A percentile compares a stretch with the other conserved stretches of the same genome.
These are phyloP conservation scores for Seriola rivoliana DNA, from an alignment of 2,113 vertebrate genomes.

Conservation along the genomic window DNA sequence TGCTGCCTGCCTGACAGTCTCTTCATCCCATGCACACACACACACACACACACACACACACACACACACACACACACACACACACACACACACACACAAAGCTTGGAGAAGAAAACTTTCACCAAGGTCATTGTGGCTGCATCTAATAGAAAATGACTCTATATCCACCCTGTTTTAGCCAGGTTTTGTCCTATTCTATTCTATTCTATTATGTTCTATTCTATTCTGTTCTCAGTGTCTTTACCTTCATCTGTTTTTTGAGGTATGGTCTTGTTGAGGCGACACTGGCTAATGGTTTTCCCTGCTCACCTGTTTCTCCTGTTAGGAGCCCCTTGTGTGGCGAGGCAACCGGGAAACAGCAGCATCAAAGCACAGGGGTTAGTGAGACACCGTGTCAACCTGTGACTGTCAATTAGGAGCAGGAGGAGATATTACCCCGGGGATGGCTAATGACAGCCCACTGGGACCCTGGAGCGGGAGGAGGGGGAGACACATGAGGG, in stretches of 20 bases:
- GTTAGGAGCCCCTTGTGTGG: slow-evolving; percentile 59
- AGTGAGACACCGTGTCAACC: slow-evolving; percentile 72
- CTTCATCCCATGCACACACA: not conserved
- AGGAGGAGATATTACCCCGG: slow-evolving; percentile 34
- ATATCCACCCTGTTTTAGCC: not conserved
- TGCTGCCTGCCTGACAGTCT: not conserved
- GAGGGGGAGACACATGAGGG: not conserved
- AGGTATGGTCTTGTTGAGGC: not conserved
- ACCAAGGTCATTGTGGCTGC: not conserved
- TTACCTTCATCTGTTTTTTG: not conserved
- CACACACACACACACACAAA: slow-evolving; percentile 11
- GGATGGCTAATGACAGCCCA: slow-evolving; percentile 61
- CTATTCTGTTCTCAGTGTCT: not conserved
- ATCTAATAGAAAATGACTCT: not conserved
- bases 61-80: slow-evolving; percentile 1
- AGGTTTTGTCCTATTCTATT: not conserved
- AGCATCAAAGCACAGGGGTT: slow-evolving; percentile 68
- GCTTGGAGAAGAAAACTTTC: not conserved
- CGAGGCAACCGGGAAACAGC: slow-evolving; percentile 56
- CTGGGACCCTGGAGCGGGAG: slow-evolving; percentile 37
- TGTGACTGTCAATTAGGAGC: slow-evolving; percentile 65
- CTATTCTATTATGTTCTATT: not conserved
- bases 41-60: slow-evolving; percentile 6
- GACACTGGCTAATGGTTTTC: slow-evolving; percentile 25
- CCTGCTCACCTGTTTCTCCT: slow-evolving; percentile 67